phyloP scores from a whole-genome alignment of 2,888 invertebrate species.

The Hyles lineata region DNA sequence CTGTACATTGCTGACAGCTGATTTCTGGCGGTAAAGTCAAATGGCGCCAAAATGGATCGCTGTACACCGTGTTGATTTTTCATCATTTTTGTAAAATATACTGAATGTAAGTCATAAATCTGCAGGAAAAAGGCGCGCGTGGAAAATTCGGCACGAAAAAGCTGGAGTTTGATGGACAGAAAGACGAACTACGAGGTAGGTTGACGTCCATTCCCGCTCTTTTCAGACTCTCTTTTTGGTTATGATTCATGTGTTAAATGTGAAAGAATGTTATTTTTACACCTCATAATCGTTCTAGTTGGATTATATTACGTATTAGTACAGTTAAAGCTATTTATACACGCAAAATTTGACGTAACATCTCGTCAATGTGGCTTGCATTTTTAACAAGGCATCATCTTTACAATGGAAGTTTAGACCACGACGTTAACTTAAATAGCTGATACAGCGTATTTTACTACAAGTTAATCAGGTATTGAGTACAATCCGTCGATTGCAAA shows the following conservation, averaged over 20 bases:
- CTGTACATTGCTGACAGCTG: slow-evolving; percentile 72
- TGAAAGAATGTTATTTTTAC: slow-evolving; percentile 13
- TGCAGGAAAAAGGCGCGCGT: slow-evolving; percentile 70
- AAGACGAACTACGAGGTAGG: slow-evolving; percentile 76
- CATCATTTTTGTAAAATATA: slow-evolving; percentile 26
- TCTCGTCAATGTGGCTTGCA: too few relatives aligned
- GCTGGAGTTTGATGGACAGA: slow-evolving; percentile 79
- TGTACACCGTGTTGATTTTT: slow-evolving; percentile 38
- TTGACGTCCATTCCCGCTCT: slow-evolving; percentile 60
- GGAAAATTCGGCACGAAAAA: slow-evolving; percentile 66
- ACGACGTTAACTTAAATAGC: neutral
- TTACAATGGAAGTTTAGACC: neutral
- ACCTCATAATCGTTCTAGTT: neutral
- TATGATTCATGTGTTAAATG: slow-evolving; percentile 42
- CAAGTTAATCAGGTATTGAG: neutral
- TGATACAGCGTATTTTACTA: neutral
- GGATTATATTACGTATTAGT: neutral
- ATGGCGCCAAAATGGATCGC: slow-evolving; percentile 67
- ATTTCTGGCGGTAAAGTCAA: slow-evolving; percentile 79
- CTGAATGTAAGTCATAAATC: slow-evolving; percentile 44
- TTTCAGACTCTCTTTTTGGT: slow-evolving; percentile 59
- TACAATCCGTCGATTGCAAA: neutral
- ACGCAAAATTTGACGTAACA: neutral
- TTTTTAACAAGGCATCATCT: too few relatives aligned
- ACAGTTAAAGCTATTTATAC: neutral